A percentile compares a stretch with the other conserved stretches of the same genome.
Evolutionary conservation across 2,113 vertebrate species (phyloP).

Genomic region (Arizona elegans): DNA sequence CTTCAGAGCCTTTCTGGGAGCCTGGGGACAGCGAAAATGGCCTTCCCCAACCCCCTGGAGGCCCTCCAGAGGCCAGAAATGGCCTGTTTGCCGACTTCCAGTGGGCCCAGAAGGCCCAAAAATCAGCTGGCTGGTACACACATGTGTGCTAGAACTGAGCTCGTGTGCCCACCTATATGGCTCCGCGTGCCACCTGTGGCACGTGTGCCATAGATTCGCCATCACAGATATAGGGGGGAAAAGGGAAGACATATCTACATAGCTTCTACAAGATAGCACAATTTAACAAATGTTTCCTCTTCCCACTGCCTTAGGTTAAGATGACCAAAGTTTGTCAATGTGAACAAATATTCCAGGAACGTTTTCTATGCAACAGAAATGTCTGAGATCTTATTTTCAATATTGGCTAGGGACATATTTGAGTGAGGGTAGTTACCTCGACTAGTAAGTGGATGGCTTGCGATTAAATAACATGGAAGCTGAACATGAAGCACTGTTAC

Average conservation of each 20-base stretch:
- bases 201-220: no score
- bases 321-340: background rate
- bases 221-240: no score
- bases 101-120: no score
- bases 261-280: background rate
- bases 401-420: background rate
- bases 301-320: background rate
- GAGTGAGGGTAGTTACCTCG: background rate
- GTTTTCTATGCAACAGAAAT: background rate
- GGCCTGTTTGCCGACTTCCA: no score
- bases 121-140: no score
- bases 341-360: background rate
- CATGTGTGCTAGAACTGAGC: no score
- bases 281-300: background rate
- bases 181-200: no score
- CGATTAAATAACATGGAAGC: background rate
- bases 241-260: background rate
- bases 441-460: background rate
- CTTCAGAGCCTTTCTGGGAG: no score
- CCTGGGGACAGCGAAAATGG: no score
- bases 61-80: no score
- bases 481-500: background rate
- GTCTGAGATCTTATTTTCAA: background rate
- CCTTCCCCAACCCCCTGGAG: no score
- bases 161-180: no score